Evolutionary conservation across 1,140 invertebrate genomes (phyloP).

Genomic region (Scaptomyza hsui): DNA sequence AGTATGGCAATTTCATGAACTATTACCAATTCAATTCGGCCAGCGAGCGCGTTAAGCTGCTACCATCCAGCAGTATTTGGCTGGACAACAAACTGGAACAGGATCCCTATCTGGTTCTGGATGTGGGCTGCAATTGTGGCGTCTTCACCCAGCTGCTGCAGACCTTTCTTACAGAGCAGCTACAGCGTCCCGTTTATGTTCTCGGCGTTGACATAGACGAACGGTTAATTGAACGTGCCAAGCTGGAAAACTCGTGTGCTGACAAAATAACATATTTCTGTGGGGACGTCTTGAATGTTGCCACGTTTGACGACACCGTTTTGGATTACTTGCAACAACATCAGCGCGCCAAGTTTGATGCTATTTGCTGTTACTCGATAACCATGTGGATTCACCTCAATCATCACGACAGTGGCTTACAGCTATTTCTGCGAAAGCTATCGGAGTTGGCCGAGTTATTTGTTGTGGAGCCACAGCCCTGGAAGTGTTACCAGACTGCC

Average conservation of each 20-base stretch:
- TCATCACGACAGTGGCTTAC: slow-evolving; percentile 89
- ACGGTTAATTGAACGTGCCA: slow-evolving; percentile 88
- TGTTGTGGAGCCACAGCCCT: slow-evolving; percentile 92
- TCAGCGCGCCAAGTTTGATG: slow-evolving; percentile 87
- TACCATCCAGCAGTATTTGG: slow-evolving; percentile 87
- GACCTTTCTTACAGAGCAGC: slow-evolving; percentile 41
- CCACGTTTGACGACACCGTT: slow-evolving; percentile 77
- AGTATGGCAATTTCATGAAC: slow-evolving; percentile 93
- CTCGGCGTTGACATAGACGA: slow-evolving; percentile 91
- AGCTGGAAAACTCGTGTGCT: slow-evolving; percentile 84
- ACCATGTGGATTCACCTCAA: slow-evolving; percentile 96
- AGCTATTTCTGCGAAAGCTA: slow-evolving; percentile 86
- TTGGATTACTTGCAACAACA: slow-evolving; percentile 83
- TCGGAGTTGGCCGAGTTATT: slow-evolving; percentile 85
- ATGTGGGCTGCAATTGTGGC: slow-evolving; percentile 93
- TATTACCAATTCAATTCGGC: slow-evolving; percentile 92
- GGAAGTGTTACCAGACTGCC: slow-evolving; percentile 91
- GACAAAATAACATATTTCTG: slow-evolving; percentile 86
- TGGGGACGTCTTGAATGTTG: slow-evolving; percentile 87
- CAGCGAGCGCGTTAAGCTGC: slow-evolving; percentile 87
- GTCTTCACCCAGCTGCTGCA: slow-evolving; percentile 87
- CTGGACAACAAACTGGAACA: slow-evolving; percentile 5
- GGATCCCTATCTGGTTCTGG: slow-evolving; percentile 86
- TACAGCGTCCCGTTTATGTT: slow-evolving; percentile 84
- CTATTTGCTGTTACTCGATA: slow-evolving; percentile 91